Evolutionary conservation across 2,797 vertebrate species (phyloP).

Genomic region (Enteromius afrohamiltoni): DNA sequence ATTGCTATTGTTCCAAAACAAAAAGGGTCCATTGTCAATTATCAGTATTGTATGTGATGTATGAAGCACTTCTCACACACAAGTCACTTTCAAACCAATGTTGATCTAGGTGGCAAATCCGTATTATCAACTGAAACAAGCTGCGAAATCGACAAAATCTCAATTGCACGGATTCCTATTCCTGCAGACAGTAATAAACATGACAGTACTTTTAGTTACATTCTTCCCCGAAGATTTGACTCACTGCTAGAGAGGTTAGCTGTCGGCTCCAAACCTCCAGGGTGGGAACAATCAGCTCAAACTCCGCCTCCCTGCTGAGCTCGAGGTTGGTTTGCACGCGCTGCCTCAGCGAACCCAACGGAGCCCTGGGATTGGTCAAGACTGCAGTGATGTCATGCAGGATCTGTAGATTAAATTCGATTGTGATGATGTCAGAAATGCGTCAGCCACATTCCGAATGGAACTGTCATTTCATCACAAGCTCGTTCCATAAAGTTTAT

Average conservation of each 20-base stretch:
- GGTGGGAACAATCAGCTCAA: slow-evolving; percentile 77
- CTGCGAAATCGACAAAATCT: not conserved
- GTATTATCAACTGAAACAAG: not conserved
- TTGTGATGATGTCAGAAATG: slow-evolving; percentile 14
- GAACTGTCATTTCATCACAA: not conserved
- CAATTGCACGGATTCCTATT: not conserved
- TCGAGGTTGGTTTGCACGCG: slow-evolving; percentile 55
- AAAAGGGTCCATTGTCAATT: no score
- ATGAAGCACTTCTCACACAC: no score
- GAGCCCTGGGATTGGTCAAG: slow-evolving; percentile 74
- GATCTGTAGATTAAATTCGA: slow-evolving; percentile 72
- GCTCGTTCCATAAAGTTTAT: not conserved
- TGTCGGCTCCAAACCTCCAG: slow-evolving; percentile 86
- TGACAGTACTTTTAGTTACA: not conserved
- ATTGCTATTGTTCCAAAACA: no score
- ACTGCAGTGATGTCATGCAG: slow-evolving; percentile 76
- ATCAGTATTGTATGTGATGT: no score
- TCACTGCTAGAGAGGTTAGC: slow-evolving; percentile 81
- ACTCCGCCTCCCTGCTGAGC: slow-evolving; percentile 65
- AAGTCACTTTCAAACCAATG: no score
- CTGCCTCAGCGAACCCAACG: slow-evolving; percentile 70
- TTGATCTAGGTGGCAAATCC: no score
- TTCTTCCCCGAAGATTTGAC: not conserved
- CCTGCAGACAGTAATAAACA: fast-evolving
- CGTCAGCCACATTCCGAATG: not conserved